phyloP scores from a whole-genome alignment of 2,888 invertebrate species.

The Seira musarum region DNA sequence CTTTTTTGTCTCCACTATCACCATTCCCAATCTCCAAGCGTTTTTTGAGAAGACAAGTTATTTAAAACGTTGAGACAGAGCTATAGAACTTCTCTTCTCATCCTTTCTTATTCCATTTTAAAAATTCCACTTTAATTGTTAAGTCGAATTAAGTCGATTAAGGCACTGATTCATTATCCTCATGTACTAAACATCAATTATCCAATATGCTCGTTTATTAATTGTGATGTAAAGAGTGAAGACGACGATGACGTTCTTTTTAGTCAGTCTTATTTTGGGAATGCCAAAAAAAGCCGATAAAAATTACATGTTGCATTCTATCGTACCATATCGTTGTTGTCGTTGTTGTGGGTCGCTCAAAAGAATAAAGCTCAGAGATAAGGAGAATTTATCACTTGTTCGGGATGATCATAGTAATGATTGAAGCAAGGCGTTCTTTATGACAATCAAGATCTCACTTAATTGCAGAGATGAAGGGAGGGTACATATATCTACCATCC shows the following conservation, averaged over 20 bases:
- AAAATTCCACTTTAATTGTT: too few species aligned
- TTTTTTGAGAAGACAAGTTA: too few species aligned
- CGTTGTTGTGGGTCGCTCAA: neutral
- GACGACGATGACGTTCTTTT: neutral
- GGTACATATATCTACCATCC: neutral
- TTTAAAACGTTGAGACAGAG: too few species aligned
- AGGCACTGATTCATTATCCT: too few species aligned
- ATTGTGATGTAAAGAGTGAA: neutral
- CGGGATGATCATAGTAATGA: constrained; percentile 9
- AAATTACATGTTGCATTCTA: constrained; percentile 8
- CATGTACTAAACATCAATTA: neutral
- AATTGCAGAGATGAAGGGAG: neutral
- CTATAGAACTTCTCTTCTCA: too few species aligned
- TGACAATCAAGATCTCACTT: constrained; percentile 4
- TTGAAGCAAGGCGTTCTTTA: constrained; percentile 5
- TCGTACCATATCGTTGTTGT: neutral
- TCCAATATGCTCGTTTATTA: neutral
- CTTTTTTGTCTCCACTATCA: too few species aligned
- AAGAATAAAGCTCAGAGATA: constrained; percentile 7
- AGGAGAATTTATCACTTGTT: constrained; percentile 10
- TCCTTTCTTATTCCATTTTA: too few species aligned
- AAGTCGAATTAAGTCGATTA: too few species aligned
- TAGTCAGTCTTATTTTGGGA: constrained; percentile 9
- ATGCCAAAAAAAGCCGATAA: constrained; percentile 1
- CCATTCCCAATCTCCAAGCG: too few species aligned